Evolutionary conservation across 2,113 vertebrate species (phyloP), one percentile per base, ranked within the genome.

Genomic region (Dipodomys ordii): DNA sequence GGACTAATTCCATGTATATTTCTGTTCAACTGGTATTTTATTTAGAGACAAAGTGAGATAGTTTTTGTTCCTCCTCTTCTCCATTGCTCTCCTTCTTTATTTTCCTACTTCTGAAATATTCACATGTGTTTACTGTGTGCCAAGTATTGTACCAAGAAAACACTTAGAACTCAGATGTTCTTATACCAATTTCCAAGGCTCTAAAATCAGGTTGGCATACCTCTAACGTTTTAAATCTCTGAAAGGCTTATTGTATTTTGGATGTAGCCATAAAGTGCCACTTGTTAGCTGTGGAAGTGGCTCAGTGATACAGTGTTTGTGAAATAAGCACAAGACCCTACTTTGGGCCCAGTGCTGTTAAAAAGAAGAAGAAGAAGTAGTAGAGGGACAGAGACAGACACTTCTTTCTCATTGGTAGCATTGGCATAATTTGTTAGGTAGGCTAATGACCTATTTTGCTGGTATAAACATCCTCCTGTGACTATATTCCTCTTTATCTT

Each of bases 21-120:
- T 64, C 16, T 83, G 81, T 78, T 77, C 57, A 69, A 46, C 35
- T 77, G 20, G 2, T 93, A 46, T 88, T 86, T 88, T 94, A 69
- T 79, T 71, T 64, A 49, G 30, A 49, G 39, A 53, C 35, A 83
- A 73, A 79, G 60, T 18, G 53, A 91, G 88, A 79, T 83, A 91
- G 22, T 57, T 22, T 88, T n/a, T 49, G 28, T 28, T 13, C 12
- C 19, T 74, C 32, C 19, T 74, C 32, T 15, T 20, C 35, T 92
- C 67, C 20, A 44, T 57, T 64, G 35, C 18, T 32, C 5, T 44
- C n/a, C 23, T 22, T 79, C 2, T 72, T 86, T 53, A 35, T 65
- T 10, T 28, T 53, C 19, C 67, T 83, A 20, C 49, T 90, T 81
- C 25, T 2, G 13, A 78, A 88, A 35, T 73, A 85, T 25, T 83